Percentiles rank a stretch among this genome's conserved stretches.
These are phyloP conservation scores for Tetrax tetrax DNA, from an alignment of 2,113 vertebrate species.

Conservation along the genomic window DNA sequence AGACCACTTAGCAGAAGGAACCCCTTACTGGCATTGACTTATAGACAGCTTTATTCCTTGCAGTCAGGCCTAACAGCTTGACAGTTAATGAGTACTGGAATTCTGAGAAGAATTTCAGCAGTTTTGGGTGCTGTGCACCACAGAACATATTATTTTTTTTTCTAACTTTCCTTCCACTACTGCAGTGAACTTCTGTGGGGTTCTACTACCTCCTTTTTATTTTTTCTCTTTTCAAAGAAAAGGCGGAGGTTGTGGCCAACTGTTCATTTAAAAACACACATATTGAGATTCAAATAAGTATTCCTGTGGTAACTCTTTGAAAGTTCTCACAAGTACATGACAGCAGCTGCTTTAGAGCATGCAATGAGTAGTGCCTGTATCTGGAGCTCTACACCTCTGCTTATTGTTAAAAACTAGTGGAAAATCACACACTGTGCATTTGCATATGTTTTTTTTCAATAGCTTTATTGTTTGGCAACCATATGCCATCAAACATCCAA, in stretches of 20 bases:
- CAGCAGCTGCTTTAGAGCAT: background rate
- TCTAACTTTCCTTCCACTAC: background rate
- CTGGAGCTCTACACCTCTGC: background rate
- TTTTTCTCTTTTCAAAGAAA: background rate
- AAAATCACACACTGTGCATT: background rate
- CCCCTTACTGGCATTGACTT: background rate
- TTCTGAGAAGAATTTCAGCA: background rate
- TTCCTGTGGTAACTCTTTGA: background rate
- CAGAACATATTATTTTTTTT: background rate
- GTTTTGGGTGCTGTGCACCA: background rate
- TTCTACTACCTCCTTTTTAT: accelerated
- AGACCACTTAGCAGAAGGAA: background rate
- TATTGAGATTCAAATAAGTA: constrained; percentile 24
- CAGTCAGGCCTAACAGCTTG: background rate
- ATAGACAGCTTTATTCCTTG: background rate
- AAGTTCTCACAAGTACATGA: background rate
- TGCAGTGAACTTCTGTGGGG: background rate
- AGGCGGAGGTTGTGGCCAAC: background rate
- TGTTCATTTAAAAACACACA: background rate
- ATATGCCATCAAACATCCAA: background rate
- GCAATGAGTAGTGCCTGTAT: background rate
- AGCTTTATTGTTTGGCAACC: background rate
- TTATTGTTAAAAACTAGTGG: background rate
- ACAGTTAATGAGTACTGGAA: background rate
- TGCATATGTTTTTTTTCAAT: background rate